phyloP scores from a whole-genome alignment of 2,888 invertebrate genomes.

The Hesperia comma region DNA sequence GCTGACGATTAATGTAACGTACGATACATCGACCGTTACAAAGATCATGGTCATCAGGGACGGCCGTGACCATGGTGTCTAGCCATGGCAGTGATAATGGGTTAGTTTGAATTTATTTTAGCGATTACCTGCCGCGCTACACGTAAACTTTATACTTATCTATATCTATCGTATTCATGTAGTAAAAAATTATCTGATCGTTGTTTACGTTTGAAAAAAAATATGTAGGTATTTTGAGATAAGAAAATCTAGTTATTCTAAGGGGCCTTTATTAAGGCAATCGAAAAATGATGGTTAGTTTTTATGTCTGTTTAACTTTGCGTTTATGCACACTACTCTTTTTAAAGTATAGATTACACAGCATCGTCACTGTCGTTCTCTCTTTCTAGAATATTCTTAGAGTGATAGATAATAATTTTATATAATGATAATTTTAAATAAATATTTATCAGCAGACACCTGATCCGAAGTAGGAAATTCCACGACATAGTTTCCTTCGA shows the following conservation, averaged over 20 bases:
- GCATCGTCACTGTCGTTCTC: background rate
- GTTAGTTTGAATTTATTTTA: background rate
- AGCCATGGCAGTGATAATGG: background rate
- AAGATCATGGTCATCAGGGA: background rate
- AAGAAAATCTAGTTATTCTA: too few species aligned
- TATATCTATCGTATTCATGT: too few species aligned
- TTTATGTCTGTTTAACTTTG: too few species aligned
- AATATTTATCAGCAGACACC: background rate
- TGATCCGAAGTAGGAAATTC: slow-evolving; percentile 20
- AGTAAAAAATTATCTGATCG: too few species aligned
- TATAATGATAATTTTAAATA: slow-evolving; percentile 2
- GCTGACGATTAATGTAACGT: background rate
- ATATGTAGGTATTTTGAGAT: too few species aligned
- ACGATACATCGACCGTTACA: slow-evolving; percentile 1
- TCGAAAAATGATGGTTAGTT: too few species aligned
- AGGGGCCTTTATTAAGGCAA: too few species aligned
- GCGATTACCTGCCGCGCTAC: too few species aligned
- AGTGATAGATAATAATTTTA: background rate
- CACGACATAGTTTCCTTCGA: slow-evolving; percentile 10
- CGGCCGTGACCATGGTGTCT: slow-evolving; percentile 1
- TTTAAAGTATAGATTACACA: too few species aligned
- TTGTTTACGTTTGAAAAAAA: too few species aligned
- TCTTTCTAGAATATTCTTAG: background rate
- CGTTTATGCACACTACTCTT: too few species aligned
- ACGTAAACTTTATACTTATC: too few species aligned